Conservation (phyloP, 2,888 invertebrate species). For the Drosophila infuscata region DNA sequence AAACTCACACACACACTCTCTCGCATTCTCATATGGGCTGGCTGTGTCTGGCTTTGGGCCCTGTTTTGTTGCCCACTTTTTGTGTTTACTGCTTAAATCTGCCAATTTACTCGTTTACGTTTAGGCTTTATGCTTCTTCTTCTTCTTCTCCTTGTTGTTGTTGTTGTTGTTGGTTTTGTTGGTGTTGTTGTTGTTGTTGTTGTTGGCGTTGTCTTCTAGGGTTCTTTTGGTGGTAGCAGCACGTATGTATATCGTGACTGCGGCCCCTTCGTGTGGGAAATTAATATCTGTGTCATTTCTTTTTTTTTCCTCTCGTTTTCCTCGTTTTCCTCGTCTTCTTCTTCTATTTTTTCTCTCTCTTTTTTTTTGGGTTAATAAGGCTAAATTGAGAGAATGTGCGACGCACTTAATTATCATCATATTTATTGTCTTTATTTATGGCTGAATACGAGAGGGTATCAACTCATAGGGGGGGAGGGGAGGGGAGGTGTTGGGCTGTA, state of each 20-base stretch:
- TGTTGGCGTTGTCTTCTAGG: conserved; percentile 21
- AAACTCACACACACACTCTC: conserved; percentile 18
- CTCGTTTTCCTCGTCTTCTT: neutral
- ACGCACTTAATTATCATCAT: conserved; percentile 81
- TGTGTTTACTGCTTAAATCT: conserved; percentile 82
- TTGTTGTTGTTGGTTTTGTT: neutral
- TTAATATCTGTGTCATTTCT: conserved; percentile 79
- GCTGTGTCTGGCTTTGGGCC: conserved; percentile 40
- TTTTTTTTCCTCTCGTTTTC: conserved; percentile 11
- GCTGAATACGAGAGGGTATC: conserved; percentile 10
- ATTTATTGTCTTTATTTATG: conserved; percentile 79
- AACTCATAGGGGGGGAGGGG: neutral
- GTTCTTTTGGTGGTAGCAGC: conserved; percentile 24
- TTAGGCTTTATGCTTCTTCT: conserved; percentile 69
- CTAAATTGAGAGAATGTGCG: conserved; percentile 81
- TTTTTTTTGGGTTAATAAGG: conserved; percentile 80
- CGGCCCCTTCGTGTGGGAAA: conserved; percentile 64
- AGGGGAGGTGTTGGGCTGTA: neutral
- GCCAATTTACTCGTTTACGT: conserved; percentile 81
- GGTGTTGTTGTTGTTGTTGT: conserved; percentile 1
- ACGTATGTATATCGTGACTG: conserved; percentile 49
- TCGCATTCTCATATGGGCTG: conserved; percentile 11
- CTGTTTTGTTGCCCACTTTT: conserved; percentile 77
- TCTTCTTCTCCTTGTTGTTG: neutral
- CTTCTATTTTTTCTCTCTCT: neutral